phyloP scores from a whole-genome alignment of 2,113 vertebrate species.

The Microcebus tavaratra region DNA sequence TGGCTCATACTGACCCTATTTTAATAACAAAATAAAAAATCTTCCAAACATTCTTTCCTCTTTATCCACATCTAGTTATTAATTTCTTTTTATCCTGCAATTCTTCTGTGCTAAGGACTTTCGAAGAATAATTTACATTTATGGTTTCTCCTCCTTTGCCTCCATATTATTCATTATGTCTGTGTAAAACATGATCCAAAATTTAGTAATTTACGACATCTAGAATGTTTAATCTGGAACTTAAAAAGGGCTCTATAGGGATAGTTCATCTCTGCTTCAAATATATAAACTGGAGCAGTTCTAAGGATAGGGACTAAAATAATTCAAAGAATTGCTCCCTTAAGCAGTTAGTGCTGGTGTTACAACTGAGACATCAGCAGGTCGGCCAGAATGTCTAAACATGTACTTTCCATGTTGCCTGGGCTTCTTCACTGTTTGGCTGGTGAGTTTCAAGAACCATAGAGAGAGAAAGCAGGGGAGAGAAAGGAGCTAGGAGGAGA shows the following conservation, averaged over 20 bases:
- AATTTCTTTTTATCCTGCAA: neutral
- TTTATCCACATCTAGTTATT: neutral
- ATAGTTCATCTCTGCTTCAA: neutral
- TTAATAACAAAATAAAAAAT: neutral
- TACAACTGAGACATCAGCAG: neutral
- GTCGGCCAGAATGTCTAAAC: neutral
- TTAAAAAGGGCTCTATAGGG: neutral
- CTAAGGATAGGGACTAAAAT: neutral
- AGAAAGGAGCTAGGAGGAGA: neutral
- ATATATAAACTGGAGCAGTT: neutral
- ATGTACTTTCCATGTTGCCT: neutral
- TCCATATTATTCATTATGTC: neutral
- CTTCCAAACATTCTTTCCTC: neutral
- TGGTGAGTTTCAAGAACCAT: neutral
- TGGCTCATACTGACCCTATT: neutral
- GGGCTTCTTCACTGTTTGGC: neutral
- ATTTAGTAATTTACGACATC: neutral
- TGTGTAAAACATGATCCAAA: neutral
- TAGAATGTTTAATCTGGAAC: neutral
- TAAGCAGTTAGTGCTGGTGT: neutral
- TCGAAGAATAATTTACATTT: neutral
- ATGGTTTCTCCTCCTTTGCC: neutral
- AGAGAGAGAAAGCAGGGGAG: neutral
- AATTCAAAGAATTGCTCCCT: neutral
- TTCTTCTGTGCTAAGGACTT: neutral